phyloP scores from a whole-genome alignment of 2,113 vertebrate genomes.

The Rhabdornis inornatus region DNA sequence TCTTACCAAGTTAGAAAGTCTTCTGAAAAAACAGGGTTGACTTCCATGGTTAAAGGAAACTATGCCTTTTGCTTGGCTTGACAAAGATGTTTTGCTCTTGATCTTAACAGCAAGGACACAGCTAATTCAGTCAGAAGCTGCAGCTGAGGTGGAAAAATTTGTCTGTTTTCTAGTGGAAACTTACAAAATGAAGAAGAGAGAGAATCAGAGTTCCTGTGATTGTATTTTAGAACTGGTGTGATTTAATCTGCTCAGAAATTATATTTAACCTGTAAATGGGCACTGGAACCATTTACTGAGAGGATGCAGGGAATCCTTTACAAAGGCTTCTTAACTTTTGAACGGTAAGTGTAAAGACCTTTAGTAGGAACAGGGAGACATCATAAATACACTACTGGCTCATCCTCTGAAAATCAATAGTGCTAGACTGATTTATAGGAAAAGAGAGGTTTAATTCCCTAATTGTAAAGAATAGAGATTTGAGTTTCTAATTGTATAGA shows the following conservation, averaged over 20 bases:
- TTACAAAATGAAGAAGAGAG: background rate
- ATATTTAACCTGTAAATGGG: background rate
- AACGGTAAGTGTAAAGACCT: background rate
- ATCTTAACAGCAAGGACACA: background rate
- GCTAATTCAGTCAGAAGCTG: background rate
- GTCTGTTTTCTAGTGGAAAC: background rate
- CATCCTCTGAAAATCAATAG: background rate
- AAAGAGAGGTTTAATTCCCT: background rate
- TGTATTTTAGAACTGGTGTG: background rate
- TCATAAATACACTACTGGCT: background rate
- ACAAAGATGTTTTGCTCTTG: background rate
- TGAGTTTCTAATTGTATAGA: background rate
- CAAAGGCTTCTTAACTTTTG: background rate
- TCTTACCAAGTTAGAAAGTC: background rate
- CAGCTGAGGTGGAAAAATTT: background rate
- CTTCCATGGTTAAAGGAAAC: background rate
- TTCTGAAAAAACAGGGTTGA: background rate
- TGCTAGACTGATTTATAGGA: background rate
- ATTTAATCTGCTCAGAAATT: background rate
- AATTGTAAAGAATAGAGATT: background rate
- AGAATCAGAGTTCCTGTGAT: background rate
- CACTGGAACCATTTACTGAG: background rate
- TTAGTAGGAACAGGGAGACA: background rate
- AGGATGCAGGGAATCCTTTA: background rate
- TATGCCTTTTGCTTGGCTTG: background rate